phyloP scores from a whole-genome alignment of 1,140 invertebrate species.

The Drosophila kohkoa region DNA sequence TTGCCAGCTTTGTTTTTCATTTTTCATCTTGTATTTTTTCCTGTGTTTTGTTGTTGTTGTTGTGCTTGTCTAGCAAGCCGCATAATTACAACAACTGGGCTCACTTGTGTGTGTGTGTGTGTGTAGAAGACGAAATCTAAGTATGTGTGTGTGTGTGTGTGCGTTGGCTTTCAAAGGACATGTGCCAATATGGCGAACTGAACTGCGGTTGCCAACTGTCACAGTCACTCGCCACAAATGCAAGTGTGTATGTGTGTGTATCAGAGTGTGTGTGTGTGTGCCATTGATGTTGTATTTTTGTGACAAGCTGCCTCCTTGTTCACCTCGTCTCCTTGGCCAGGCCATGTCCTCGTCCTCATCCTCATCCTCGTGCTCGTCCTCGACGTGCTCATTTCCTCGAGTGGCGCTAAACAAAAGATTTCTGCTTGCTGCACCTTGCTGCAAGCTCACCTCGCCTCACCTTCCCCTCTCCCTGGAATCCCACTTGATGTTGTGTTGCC shows the following conservation, averaged over 20 bases:
- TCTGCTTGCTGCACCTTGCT: constrained; percentile 62
- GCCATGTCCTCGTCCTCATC: not conserved
- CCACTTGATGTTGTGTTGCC: not conserved
- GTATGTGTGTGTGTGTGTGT: not conserved
- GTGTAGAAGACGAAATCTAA: not conserved
- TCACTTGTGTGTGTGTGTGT: not conserved
- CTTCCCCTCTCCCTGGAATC: not conserved
- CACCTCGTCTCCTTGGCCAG: not conserved
- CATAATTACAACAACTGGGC: constrained; percentile 70
- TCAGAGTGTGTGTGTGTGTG: constrained; percentile 49
- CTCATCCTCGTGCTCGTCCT: not conserved
- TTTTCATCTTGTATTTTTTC: constrained; percentile 14
- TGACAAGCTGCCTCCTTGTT: constrained; percentile 7
- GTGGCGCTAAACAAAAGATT: constrained; percentile 77
- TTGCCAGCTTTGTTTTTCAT: constrained; percentile 7
- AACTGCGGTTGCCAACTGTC: constrained; percentile 59
- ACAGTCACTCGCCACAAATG: constrained; percentile 31
- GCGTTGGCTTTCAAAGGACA: constrained; percentile 63
- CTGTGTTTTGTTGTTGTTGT: not conserved
- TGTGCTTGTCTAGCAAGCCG: constrained; percentile 53
- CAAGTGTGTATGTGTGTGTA: constrained; percentile 14
- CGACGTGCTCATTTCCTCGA: constrained; percentile 75
- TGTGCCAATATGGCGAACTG: constrained; percentile 76
- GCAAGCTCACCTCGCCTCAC: not conserved
- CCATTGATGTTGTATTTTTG: constrained; percentile 57